These are phyloP conservation scores for Caenorhabditis doughertyi DNA, from an alignment of 2,888 invertebrate species.

Conservation along the genomic window DNA sequence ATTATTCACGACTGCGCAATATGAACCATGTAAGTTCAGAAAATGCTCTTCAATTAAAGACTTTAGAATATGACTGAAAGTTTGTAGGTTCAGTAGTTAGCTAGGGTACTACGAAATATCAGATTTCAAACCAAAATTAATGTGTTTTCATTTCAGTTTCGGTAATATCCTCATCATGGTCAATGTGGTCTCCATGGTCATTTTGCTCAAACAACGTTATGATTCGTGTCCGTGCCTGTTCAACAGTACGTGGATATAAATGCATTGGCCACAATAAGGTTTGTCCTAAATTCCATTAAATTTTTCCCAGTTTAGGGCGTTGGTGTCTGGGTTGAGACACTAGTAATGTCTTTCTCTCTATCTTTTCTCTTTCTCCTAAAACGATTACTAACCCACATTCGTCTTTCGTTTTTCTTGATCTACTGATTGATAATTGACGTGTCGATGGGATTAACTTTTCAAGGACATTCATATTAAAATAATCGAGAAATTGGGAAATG, in stretches of 20 bases:
- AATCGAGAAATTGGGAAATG: not conserved
- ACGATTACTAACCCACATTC: conserved; percentile 58
- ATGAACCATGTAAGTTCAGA: conserved; percentile 63
- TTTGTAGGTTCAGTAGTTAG: too few species aligned
- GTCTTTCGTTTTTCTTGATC: conserved; percentile 19
- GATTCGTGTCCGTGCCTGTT: conserved; percentile 82
- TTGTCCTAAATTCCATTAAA: not conserved
- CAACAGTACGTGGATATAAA: conserved; percentile 82
- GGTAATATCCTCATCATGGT: conserved; percentile 82
- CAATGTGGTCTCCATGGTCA: conserved; percentile 82
- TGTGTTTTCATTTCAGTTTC: not conserved
- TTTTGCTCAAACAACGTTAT: conserved; percentile 79
- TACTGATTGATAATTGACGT: conserved; percentile 54
- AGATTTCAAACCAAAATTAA: too few species aligned
- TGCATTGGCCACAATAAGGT: conserved; percentile 81
- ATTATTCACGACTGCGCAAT: conserved; percentile 35
- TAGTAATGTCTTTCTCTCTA: conserved; percentile 30
- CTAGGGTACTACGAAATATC: too few species aligned
- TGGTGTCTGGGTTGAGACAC: conserved; percentile 34
- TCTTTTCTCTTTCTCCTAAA: conserved; percentile 37
- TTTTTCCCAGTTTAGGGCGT: conserved; percentile 46
- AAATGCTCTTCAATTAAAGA: too few species aligned
- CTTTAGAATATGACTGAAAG: too few species aligned
- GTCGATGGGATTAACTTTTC: conserved; percentile 46
- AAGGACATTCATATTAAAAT: conserved; percentile 18